phyloP scores from a whole-genome alignment of 2,888 invertebrate species.

The Agrotis segetum region DNA sequence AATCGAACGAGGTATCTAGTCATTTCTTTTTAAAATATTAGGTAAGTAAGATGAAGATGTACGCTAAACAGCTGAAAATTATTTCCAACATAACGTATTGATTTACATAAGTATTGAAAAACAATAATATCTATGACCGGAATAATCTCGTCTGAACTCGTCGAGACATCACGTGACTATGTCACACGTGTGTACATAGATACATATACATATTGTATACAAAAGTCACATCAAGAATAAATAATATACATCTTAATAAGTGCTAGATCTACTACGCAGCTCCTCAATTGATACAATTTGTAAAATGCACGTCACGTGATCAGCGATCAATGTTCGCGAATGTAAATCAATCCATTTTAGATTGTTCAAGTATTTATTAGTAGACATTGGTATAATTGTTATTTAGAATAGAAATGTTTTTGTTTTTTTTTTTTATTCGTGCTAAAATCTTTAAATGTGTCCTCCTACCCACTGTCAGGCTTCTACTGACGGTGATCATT shows the following conservation, averaged over 20 bases:
- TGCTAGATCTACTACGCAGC: slow-evolving; percentile 22
- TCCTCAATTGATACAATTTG: slow-evolving; percentile 53
- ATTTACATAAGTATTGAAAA: background rate
- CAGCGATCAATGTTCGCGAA: slow-evolving; percentile 13
- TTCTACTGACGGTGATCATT: too few relatives aligned
- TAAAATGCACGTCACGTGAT: slow-evolving; percentile 28
- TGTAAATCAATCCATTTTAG: slow-evolving; percentile 24
- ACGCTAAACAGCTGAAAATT: background rate
- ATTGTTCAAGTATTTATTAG: slow-evolving; percentile 11
- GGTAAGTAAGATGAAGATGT: background rate
- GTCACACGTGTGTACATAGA: slow-evolving; percentile 9
- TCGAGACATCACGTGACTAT: slow-evolving; percentile 38
- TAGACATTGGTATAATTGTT: background rate
- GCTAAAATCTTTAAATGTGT: too few relatives aligned
- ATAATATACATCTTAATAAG: background rate
- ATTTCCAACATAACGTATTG: slow-evolving; percentile 1
- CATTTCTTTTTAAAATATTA: too few relatives aligned
- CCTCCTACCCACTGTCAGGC: too few relatives aligned
- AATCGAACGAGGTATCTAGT: too few relatives aligned
- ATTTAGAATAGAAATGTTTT: too few relatives aligned
- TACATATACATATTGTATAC: too few relatives aligned
- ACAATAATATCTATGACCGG: slow-evolving; percentile 11
- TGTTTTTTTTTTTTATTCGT: too few relatives aligned
- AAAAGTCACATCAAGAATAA: background rate
- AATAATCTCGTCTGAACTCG: slow-evolving; percentile 5